phyloP scores from a whole-genome alignment of 2,888 invertebrate species.

The Tribolium freemani region DNA sequence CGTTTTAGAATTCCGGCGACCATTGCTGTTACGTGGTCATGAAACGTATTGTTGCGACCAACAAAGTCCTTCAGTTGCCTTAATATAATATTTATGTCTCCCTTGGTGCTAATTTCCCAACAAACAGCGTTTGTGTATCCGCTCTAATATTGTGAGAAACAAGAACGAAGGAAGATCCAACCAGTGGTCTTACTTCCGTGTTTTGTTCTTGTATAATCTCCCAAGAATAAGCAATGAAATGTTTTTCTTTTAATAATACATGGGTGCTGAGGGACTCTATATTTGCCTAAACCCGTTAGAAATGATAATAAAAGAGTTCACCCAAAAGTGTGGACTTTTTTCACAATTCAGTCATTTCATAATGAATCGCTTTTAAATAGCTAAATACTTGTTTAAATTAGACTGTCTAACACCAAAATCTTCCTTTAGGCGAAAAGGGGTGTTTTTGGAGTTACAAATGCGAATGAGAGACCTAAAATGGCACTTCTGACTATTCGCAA shows the following conservation, averaged over 20 bases:
- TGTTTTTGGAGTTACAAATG: too few species aligned
- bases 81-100: constrained; percentile 30
- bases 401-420: not conserved
- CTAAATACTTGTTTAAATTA: not conserved
- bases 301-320: not conserved
- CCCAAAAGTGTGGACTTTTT: not conserved
- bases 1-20: constrained; percentile 3
- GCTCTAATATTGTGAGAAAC: constrained; percentile 5
- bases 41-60: constrained; percentile 24
- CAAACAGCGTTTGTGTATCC: constrained; percentile 8
- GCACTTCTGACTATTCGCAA: too few species aligned
- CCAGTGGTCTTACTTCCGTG: not conserved
- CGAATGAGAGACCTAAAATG: too few species aligned
- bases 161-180: not conserved
- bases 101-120: constrained; percentile 6
- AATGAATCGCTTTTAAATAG: too few species aligned
- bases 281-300: not conserved
- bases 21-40: constrained; percentile 20
- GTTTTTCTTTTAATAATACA: not conserved
- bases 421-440: too few species aligned
- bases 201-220: not conserved
- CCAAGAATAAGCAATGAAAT: not conserved
- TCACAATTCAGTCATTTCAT: too few species aligned
- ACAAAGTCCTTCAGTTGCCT: constrained; percentile 16
- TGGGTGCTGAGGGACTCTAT: not conserved